Conservation (phyloP, 2,888 invertebrate species). For the Tetragnatha montana region DNA sequence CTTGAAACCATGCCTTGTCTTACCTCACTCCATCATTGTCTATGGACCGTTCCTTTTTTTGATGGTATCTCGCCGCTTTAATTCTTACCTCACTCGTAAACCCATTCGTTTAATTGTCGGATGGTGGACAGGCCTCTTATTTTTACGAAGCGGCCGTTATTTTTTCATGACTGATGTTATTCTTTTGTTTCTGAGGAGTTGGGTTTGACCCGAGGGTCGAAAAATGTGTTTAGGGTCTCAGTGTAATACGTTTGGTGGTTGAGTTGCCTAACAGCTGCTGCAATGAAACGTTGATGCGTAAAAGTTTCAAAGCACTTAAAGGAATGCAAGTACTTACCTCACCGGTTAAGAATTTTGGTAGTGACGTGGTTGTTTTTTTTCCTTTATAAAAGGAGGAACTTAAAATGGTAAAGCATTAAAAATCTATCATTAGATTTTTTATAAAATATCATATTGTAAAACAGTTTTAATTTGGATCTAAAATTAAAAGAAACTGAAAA, state of each 20-base stretch:
- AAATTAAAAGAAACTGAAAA: too few species aligned
- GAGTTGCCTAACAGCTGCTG: too few species aligned
- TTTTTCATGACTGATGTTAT: background rate
- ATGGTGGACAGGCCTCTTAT: background rate
- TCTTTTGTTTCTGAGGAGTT: background rate
- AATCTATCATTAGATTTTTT: too few species aligned
- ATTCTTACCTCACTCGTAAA: background rate
- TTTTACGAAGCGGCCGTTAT: background rate
- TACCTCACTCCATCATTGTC: background rate
- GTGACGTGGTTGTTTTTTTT: too few species aligned
- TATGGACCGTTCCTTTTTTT: background rate
- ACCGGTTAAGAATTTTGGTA: too few species aligned
- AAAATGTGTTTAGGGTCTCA: background rate
- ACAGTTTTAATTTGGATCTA: too few species aligned
- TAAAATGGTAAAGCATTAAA: too few species aligned
- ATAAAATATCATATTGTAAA: too few species aligned
- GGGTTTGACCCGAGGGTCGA: background rate
- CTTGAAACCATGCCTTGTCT: background rate
- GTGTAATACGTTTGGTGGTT: background rate
- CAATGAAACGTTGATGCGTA: too few species aligned
- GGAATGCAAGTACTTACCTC: too few species aligned
- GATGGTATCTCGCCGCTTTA: background rate
- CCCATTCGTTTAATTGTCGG: background rate
- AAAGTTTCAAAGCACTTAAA: too few species aligned
- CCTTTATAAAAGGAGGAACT: too few species aligned